These are phyloP conservation scores for Sebastes hubbsi DNA, from an alignment of 2,797 vertebrate species.

Conservation along the genomic window DNA sequence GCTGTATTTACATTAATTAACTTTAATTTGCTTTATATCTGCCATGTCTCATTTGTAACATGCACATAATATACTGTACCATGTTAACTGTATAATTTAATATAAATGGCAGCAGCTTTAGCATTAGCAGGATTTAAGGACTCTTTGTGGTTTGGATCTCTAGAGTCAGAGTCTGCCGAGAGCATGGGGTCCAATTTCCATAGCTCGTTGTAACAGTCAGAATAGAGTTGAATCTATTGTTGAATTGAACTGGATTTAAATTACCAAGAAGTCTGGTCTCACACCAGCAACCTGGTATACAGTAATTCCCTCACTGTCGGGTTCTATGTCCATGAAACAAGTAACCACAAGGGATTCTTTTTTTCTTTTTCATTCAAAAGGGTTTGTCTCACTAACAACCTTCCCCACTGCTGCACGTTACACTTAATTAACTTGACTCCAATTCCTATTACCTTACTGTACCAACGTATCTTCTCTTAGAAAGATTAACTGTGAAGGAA, in stretches of 20 bases:
- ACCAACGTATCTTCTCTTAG: conserved; percentile 31
- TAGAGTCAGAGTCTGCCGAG: neutral
- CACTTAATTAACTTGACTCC: conserved; percentile 62
- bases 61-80: neutral
- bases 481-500: conserved; percentile 55
- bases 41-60: neutral
- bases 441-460: conserved; percentile 44
- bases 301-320: conserved; percentile 2
- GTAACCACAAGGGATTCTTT: conserved; percentile 28
- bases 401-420: conserved; percentile 22
- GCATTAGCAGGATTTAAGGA: neutral
- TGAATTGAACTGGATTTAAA: conserved; percentile 29
- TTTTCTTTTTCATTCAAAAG: conserved; percentile 21
- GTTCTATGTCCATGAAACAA: conserved; percentile 21
- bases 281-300: conserved; percentile 2
- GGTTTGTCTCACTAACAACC: conserved; percentile 25
- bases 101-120: neutral
- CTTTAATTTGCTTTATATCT: neutral
- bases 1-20: neutral
- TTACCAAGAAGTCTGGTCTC: conserved; percentile 2
- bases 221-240: conserved; percentile 15
- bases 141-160: neutral
- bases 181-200: neutral
- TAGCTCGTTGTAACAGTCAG: neutral
- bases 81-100: neutral